Evolutionary conservation across 2,113 vertebrate species (phyloP), one percentile per base, ranked within the genome.

Genomic region (Pteronura brasiliensis): DNA sequence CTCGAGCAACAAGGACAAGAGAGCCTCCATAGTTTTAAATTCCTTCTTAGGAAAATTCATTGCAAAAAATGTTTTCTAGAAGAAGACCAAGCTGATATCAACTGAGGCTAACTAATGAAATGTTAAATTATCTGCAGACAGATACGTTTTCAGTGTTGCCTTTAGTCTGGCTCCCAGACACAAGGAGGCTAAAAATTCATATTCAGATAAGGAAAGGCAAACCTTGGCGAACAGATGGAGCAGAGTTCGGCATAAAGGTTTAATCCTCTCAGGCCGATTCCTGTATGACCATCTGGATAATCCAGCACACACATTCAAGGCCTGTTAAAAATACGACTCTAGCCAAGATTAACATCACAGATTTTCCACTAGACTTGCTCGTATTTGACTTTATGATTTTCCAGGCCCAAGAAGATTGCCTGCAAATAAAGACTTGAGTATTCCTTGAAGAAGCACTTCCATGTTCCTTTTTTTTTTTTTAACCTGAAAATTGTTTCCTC

Each of bases 191-290:
- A 96, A 98, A 94, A 97, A 98, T 98, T 98, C 96, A 25, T 98
- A 98, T 98, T 98, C 98, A 7, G n/a, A 98, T 85, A 98, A 97
- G 49, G 31, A 98, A 92, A 99, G 98, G 96, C 98, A 98, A 98
- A 98, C 98, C 98, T 98, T 96, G 86, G 97, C 86, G 99, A 99
- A 99, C 99, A 99, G 99, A 99, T 99, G 99, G 99, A 99, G 98
- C 98, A 52, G 98, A 99, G 99, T 99, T 99, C 99, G 99, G 99
- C 99, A 99, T 99, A 99, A 99, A 99, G 99, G 99, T 99, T 99
- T 99, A 99, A 99, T 99, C 99, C 99, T 99, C 99, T 99, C 99
- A 99, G 99, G 99, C 99, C 99, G 99, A 99, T 99, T 99, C 99
- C 99, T 99, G 99, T 99, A 99, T 99, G 99, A 99, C 99, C 99